A percentile compares a stretch with the other conserved stretches of the same genome.
phyloP scores from a whole-genome alignment of 2,113 vertebrate species.

The Hypocryptadius cinnamomeus region DNA sequence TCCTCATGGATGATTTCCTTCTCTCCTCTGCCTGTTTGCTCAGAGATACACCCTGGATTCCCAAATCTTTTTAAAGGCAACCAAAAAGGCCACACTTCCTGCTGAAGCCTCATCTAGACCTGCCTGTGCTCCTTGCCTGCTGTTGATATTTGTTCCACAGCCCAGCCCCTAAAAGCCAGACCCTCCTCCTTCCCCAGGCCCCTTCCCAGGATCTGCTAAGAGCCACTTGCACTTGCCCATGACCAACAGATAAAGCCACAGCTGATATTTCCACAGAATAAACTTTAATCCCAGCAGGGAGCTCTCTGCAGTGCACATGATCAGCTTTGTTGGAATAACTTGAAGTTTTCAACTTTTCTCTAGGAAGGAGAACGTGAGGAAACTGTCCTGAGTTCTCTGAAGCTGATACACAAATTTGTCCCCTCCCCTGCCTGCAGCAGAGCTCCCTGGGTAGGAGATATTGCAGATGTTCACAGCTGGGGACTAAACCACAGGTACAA shows the following conservation, averaged over 20 bases:
- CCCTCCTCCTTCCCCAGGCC: neutral
- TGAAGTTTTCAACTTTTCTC: neutral
- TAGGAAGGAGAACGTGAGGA: neutral
- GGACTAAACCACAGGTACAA: neutral
- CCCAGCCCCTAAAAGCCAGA: neutral
- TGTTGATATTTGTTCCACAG: neutral
- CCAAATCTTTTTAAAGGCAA: neutral
- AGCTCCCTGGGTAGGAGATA: neutral
- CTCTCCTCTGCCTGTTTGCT: neutral
- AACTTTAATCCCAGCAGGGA: neutral
- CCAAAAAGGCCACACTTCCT: neutral
- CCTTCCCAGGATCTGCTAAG: neutral
- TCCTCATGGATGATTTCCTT: neutral
- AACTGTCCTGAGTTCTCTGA: neutral
- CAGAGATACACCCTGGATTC: neutral
- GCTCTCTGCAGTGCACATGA: neutral
- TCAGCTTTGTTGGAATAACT: neutral
- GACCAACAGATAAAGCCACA: neutral
- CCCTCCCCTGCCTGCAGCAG: neutral
- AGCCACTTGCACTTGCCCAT: neutral
- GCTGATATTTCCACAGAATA: neutral
- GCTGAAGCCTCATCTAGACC: fast-evolving
- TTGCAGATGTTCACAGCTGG: neutral
- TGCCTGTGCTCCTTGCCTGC: neutral
- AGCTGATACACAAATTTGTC: neutral